These are phyloP conservation scores for Sebastes glaucus DNA, from an alignment of 2,797 vertebrate genomes.

Conservation along the genomic window DNA sequence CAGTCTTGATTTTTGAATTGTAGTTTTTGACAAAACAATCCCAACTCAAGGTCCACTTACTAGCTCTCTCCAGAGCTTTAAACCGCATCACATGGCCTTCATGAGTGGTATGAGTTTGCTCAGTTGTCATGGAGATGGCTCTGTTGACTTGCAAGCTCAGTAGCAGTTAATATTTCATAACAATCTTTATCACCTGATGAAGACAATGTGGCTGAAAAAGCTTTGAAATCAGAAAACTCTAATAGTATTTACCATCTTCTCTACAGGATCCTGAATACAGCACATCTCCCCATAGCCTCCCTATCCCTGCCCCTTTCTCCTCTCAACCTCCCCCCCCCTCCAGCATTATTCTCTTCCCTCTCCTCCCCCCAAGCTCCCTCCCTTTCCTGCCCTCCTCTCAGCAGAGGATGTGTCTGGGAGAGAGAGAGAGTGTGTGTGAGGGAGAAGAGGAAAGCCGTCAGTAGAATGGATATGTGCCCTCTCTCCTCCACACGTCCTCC, in stretches of 20 bases:
- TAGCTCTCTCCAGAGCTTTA: background rate
- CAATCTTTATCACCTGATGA: background rate
- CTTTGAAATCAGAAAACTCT: background rate
- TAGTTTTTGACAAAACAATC: background rate
- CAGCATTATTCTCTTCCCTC: slow-evolving; percentile 24
- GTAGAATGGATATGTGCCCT: slow-evolving; percentile 73
- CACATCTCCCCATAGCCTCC: slow-evolving; percentile 37
- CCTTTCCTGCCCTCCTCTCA: slow-evolving; percentile 82
- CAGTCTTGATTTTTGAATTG: background rate
- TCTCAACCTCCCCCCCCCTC: slow-evolving; percentile 9
- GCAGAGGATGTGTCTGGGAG: slow-evolving; percentile 79
- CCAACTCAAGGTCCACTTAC: background rate
- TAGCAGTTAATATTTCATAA: background rate
- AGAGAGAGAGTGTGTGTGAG: slow-evolving; percentile 48
- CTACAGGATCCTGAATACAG: slow-evolving; percentile 45
- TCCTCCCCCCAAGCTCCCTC: slow-evolving; percentile 45
- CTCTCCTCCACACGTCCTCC: slow-evolving; percentile 55
- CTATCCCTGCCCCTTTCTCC: slow-evolving; percentile 53
- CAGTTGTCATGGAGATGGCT: background rate
- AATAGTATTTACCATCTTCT: slow-evolving; percentile 10
- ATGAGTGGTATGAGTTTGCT: background rate
- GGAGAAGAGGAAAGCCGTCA: slow-evolving; percentile 62
- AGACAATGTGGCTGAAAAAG: background rate
- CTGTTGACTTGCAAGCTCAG: background rate
- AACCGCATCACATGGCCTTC: background rate